Evolutionary conservation across 2,113 vertebrate genomes (phyloP).

Genomic region (Apteryx mantelli): DNA sequence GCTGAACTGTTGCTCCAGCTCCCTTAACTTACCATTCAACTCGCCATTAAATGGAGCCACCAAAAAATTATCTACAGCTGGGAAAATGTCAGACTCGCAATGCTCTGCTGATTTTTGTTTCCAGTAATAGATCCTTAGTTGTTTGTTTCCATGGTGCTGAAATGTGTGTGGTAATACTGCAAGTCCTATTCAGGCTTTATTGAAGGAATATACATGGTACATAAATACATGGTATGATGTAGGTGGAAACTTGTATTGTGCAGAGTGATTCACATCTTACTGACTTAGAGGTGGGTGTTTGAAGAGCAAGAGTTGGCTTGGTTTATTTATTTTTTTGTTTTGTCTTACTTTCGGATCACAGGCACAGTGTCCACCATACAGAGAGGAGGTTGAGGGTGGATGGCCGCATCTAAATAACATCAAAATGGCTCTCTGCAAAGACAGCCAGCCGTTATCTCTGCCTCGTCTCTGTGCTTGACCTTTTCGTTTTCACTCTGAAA

Average conservation of each 20-base stretch:
- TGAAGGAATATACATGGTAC: background rate
- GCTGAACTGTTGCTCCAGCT: background rate
- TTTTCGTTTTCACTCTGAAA: background rate
- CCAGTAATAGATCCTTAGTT: background rate
- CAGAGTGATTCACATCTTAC: conserved; percentile 20
- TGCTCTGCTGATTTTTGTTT: background rate
- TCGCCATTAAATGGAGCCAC: background rate
- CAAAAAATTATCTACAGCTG: background rate
- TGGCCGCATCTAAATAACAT: background rate
- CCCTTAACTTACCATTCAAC: background rate
- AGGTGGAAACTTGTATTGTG: background rate
- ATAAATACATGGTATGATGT: background rate
- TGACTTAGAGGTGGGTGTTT: background rate
- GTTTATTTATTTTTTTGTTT: background rate
- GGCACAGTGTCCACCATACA: background rate
- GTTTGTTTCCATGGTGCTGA: conserved; percentile 26
- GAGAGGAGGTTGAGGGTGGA: background rate
- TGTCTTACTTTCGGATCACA: background rate
- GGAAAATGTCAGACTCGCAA: background rate
- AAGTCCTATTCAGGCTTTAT: background rate
- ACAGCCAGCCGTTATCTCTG: background rate
- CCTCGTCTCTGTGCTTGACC: background rate
- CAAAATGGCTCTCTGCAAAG: background rate
- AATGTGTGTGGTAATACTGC: background rate
- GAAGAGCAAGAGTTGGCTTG: background rate